Evolutionary conservation across 2,113 vertebrate species (phyloP), one percentile per base, ranked within the genome.

Genomic region (Thryonomys swinderianus): DNA sequence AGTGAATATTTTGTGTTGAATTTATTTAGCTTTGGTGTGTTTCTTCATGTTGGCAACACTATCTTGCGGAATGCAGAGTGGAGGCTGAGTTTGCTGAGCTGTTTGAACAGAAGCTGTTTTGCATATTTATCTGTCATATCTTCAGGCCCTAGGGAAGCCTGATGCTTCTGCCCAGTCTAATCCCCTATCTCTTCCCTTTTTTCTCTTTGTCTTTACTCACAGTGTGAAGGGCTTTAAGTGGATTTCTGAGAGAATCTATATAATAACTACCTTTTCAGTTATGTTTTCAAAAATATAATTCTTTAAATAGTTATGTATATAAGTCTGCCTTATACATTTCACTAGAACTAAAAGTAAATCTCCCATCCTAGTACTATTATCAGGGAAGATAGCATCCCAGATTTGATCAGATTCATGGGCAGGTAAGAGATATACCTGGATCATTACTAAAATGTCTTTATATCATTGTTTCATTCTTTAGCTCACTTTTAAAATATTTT

Each of bases 101-200:
- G 6, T 95, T 66, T 51, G 85, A 91, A 85, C 67, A 42, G 91
- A 95, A 88, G 61, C 64, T 2, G 0, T 57, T 96, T 84, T 94
- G 69, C 89, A 90, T 86, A 69, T 81, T 95, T 96, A 64, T 94
- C 66, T 80, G 79, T 78, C 87, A 71, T 76, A 23, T 90, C 30
- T 94, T 74, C 23, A 66, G 55, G 78, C 66, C 53, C 76, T 55
- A 12, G 11, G 81, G 83, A 84, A 86, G 27, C n/a, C 66, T 71
- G 20, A 73, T 61, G 59, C 48, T 55, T 85, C 66, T 73, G 64
- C 23, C 14, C 48, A 21, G 7, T 20, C 12, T 34, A 64, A 42
- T n/a, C 48, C 67, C 3, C 81, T 90, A 7, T 8, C 27, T 37
- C 12, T 91, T 62, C 2, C 3, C 7, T 73, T 37, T 25, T 40